Evolutionary conservation across 2,888 invertebrate species (phyloP).

Genomic region (Melinaea marsaeus): DNA sequence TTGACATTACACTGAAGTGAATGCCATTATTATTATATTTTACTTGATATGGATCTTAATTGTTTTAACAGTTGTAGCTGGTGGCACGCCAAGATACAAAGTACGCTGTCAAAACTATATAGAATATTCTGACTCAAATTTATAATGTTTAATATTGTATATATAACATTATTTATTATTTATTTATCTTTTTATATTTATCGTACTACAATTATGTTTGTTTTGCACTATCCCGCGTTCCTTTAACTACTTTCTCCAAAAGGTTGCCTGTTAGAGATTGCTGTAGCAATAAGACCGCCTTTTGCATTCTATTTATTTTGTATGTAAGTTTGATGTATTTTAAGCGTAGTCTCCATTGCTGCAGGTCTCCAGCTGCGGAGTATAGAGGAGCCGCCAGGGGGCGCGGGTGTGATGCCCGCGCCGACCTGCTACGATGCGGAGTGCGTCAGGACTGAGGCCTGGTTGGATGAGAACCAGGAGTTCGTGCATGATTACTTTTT

Average conservation of each 20-base stretch:
- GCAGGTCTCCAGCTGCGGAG: constrained; percentile 91
- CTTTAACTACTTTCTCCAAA: too few relatives aligned
- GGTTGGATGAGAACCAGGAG: constrained; percentile 97
- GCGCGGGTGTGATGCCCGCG: constrained; percentile 82
- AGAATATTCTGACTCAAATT: too few relatives aligned
- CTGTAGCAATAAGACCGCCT: too few relatives aligned
- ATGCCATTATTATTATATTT: constrained; percentile 9
- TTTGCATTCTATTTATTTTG: too few relatives aligned
- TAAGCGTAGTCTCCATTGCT: constrained; percentile 54
- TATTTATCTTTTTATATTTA: too few relatives aligned
- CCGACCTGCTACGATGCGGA: constrained; percentile 87
- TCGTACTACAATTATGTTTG: too few relatives aligned
- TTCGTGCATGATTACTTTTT: constrained; percentile 97
- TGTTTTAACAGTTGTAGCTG: constrained; percentile 7
- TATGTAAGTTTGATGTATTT: background rate
- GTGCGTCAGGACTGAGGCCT: constrained; percentile 93
- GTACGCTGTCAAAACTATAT: constrained; percentile 16
- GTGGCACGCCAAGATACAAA: constrained; percentile 9
- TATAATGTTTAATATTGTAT: too few relatives aligned
- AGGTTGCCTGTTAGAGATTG: too few relatives aligned
- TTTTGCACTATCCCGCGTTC: too few relatives aligned
- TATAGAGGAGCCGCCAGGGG: constrained; percentile 86
- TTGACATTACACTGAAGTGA: constrained; percentile 9
- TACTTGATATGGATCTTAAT: constrained; percentile 11
- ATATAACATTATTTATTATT: too few relatives aligned